Conservation (phyloP, 2,797 vertebrate species). For the Coccyzus lansbergi region DNA sequence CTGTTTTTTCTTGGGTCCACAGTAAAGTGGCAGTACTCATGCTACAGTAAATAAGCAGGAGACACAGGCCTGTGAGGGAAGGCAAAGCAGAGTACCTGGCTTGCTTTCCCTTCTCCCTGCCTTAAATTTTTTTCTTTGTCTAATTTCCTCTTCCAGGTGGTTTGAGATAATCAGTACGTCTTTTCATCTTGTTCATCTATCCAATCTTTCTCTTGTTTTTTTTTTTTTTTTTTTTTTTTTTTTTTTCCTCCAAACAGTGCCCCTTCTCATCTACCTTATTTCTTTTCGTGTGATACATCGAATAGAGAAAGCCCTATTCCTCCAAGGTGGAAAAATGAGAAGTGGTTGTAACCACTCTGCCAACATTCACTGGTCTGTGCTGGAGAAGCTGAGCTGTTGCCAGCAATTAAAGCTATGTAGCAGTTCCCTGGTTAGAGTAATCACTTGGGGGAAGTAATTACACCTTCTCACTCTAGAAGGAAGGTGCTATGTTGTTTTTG, state of each 20-base stretch:
- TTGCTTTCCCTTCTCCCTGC: background rate
- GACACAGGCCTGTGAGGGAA: background rate
- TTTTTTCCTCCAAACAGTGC: fast-evolving
- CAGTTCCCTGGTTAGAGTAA: background rate
- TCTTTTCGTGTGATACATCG: background rate
- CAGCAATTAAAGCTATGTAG: slow-evolving; percentile 18
- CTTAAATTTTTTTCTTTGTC: background rate
- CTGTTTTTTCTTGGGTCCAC: background rate
- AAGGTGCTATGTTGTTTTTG: background rate
- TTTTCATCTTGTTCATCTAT: slow-evolving; percentile 3
- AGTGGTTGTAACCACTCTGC: background rate
- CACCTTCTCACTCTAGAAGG: background rate
- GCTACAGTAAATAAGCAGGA: background rate
- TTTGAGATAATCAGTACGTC: background rate
- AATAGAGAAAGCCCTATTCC: background rate
- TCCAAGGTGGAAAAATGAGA: background rate
- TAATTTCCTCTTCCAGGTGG: background rate
- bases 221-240: background rate
- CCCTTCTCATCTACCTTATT: background rate
- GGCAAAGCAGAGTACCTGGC: background rate
- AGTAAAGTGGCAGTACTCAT: fast-evolving
- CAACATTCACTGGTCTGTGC: background rate
- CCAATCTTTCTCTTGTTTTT: background rate
- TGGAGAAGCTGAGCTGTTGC: background rate
- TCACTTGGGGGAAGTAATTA: background rate